Evolutionary conservation across 2,113 vertebrate genomes (phyloP).

Genomic region (Grammomys surdaster): DNA sequence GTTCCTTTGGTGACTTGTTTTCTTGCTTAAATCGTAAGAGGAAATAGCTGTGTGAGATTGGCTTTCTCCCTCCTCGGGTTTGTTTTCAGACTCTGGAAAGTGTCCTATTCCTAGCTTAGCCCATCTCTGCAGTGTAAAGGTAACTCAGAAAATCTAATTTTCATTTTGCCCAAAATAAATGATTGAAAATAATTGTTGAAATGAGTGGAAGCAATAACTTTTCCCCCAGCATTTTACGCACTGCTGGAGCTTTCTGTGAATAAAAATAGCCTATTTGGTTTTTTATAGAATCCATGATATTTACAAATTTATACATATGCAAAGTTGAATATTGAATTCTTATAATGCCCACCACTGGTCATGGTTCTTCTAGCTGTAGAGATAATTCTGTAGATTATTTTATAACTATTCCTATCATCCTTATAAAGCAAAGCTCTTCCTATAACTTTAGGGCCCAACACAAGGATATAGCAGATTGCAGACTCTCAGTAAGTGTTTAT

Average conservation of each 20-base stretch:
- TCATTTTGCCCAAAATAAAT: slow-evolving; percentile 36
- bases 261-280: background rate
- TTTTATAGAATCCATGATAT: background rate
- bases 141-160: background rate
- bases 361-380: background rate
- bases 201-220: background rate
- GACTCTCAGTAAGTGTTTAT: background rate
- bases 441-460: background rate
- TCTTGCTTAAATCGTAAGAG: background rate
- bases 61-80: background rate
- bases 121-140: background rate
- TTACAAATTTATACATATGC: background rate
- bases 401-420: background rate
- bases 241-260: background rate
- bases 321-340: slow-evolving; percentile 17
- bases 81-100: slow-evolving; percentile 33
- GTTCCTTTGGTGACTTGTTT: background rate
- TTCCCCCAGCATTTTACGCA: background rate
- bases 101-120: background rate
- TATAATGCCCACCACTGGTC: background rate
- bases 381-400: background rate
- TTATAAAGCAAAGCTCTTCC: background rate
- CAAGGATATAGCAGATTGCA: background rate
- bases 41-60: background rate
- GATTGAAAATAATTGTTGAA: background rate